Evolutionary conservation across 2,888 invertebrate genomes (phyloP).

Genomic region (Idaea biselata): DNA sequence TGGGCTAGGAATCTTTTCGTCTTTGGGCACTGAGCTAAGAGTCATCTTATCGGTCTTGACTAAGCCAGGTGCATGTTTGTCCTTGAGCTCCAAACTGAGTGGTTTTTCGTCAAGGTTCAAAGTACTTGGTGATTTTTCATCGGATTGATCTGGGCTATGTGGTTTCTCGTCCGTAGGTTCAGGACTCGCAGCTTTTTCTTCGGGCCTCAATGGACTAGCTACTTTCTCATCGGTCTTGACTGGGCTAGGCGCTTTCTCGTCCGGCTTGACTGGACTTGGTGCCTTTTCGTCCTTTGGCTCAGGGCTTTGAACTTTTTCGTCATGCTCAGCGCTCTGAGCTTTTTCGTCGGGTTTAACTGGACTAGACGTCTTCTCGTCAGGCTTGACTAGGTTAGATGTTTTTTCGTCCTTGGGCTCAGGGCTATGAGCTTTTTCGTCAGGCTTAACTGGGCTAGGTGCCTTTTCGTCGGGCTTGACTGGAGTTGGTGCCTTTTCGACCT

Average conservation of each 20-base stretch:
- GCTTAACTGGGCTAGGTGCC: constrained; percentile 10
- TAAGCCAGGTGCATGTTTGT: constrained; percentile 11
- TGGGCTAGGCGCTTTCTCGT: constrained; percentile 16
- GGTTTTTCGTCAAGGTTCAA: background rate
- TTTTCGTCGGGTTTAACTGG: constrained; percentile 1
- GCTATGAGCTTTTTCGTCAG: constrained; percentile 10
- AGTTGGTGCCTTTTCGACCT: constrained; percentile 7
- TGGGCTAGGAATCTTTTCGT: constrained; percentile 19
- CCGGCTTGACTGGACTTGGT: constrained; percentile 20
- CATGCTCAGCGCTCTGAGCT: constrained; percentile 15
- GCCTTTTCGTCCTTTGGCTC: constrained; percentile 10
- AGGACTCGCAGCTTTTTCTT: constrained; percentile 12
- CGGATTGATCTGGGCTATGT: constrained; percentile 9
- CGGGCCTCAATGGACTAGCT: constrained; percentile 9
- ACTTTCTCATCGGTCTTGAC: constrained; percentile 7
- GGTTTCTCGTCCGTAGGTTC: constrained; percentile 11
- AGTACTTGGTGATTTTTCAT: background rate
- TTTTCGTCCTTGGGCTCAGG: constrained; percentile 6
- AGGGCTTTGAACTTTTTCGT: background rate
- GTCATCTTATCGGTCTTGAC: constrained; percentile 6
- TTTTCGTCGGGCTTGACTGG: constrained; percentile 11
- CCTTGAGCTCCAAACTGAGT: constrained; percentile 13
- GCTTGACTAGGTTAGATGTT: constrained; percentile 6
- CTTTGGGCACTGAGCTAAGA: constrained; percentile 12
- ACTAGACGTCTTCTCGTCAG: constrained; percentile 1